Base-by-base conservation (phyloP, 2,113 vertebrate genomes). In the Cinclus cinclus region DNA sequence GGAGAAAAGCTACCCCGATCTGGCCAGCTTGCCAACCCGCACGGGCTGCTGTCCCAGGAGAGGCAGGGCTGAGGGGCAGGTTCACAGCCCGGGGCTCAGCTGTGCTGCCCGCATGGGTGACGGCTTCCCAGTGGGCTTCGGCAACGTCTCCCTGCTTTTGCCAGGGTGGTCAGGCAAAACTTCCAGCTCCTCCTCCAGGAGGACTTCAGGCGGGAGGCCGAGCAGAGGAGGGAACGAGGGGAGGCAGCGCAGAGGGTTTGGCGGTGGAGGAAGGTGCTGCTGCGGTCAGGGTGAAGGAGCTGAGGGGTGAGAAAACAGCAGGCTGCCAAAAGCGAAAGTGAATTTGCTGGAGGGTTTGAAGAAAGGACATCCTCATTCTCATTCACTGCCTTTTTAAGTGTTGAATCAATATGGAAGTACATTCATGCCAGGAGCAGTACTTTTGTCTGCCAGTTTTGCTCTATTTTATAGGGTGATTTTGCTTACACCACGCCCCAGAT, bases 391-490 rank as follows among this genome's bases (percentile, higher is more conserved):
- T 89, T 92, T 90, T 49, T 23, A 92, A 93, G 80, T 19, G 14
- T 44, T 81, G 90, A 85, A 95, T 97, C 81, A 81, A 76, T 80
- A 73, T 87, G 64, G 85, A 95, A 93, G 90, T 49, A n/a, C 70
- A 67, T 10, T 5, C 15, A 1, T 81, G 75, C 79, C 92, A 94
- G 83, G 21, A 94, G n/a, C 73, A 84, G 31, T 94, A n/a, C 70
- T 88, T 90, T 63, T 71, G 52, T 69, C 81, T 90, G 81, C 74
- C 71, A 42, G 30, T 92, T 96, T 84, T 67, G 25, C 67, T 92
- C 55, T 55, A 14, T 83, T 83, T 83, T 83, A 12, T 82, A 53
- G 56, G 33, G 63, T n/a, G 44, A 50, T 79, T 69, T 76, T 76
- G 63, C 69, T 85, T 68, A 60, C 15, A 11, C 24, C 3, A 2